phyloP scores from a whole-genome alignment of 2,113 vertebrate species.

The Melanostigma gelatinosum region DNA sequence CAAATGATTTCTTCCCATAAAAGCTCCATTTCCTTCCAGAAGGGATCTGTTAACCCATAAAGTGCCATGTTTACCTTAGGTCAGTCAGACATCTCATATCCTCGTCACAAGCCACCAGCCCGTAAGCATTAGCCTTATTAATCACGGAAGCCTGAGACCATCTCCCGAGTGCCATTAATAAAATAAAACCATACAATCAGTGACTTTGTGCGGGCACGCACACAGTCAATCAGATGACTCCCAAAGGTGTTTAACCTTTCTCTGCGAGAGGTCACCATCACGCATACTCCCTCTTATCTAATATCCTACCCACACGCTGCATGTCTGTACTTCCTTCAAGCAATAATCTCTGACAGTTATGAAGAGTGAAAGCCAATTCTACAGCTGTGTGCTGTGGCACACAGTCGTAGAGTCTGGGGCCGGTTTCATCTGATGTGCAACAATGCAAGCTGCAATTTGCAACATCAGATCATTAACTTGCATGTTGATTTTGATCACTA shows the following conservation, averaged over 20 bases:
- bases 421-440: not conserved
- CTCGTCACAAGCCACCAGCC: conserved; percentile 59
- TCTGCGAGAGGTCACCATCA: conserved; percentile 50
- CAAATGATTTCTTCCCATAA: conserved; percentile 50
- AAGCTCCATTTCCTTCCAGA: conserved; percentile 53
- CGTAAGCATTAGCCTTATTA: conserved; percentile 76
- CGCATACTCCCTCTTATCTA: conserved; percentile 35
- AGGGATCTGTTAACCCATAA: conserved; percentile 56
- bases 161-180: conserved; percentile 64
- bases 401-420: not conserved
- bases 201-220: conserved; percentile 20
- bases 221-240: conserved; percentile 60
- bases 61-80: conserved; percentile 57
- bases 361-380: conserved; percentile 16
- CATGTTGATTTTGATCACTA: not conserved
- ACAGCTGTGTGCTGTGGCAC: not conserved
- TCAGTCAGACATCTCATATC: conserved; percentile 55
- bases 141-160: conserved; percentile 54
- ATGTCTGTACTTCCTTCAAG: conserved; percentile 15
- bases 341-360: conserved; percentile 34
- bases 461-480: not conserved
- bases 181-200: conserved; percentile 36
- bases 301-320: conserved; percentile 25
- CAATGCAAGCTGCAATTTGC: not conserved
- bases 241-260: conserved; percentile 65